Base-by-base conservation (phyloP, 2,113 vertebrate species). In the Recurvirostra avosetta region DNA sequence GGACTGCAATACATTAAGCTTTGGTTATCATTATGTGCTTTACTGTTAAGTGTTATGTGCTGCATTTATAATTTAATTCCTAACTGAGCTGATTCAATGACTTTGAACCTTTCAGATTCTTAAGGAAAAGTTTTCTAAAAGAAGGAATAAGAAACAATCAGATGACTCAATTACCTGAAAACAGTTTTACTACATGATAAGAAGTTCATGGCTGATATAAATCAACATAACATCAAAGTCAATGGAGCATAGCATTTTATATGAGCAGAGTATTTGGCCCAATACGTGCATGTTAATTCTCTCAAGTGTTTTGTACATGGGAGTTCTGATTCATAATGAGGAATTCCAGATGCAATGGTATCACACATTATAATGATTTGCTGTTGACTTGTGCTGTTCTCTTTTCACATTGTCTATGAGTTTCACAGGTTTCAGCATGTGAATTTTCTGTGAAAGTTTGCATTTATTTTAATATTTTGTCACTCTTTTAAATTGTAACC, bases 11-110 rank as follows among this genome's bases (percentile, higher is more conserved):
- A 59, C 56, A 89, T 94, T 86, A 92, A 81, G 50, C 23, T 91
- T 96, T 95, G 96, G n/a, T 91, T 92, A 61, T 86, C 76, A 77
- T 91, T 84, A 84, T 65, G 52, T 94, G 79, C 36, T 92, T 91
- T 94, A 90, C 73, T 88, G 47, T 90, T 86, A 93, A 92, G 59
- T 50, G 47, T 92, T 90, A 94, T 63, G 49, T 43, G 66, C 41
- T 5, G 11, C 63, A 84, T 91, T 96, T 92, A 72, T 95, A 89
- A 95, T 78, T 96, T 91, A 84, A 58, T 77, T 89, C 72, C 63
- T 92, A 79, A 78, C 41, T 63, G n/a, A 89, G 14, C 23, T 75
- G 52, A 74, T 78, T 77, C 73, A 59, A 47, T 59, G n/a, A 63
- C 68, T 89, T 86, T 81, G 55, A 91, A 71, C 89, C 75, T 86